Evolutionary conservation across 2,113 vertebrate genomes (phyloP), one percentile per base, ranked within the genome.

Genomic region (Phalacrocorax brasilianus): DNA sequence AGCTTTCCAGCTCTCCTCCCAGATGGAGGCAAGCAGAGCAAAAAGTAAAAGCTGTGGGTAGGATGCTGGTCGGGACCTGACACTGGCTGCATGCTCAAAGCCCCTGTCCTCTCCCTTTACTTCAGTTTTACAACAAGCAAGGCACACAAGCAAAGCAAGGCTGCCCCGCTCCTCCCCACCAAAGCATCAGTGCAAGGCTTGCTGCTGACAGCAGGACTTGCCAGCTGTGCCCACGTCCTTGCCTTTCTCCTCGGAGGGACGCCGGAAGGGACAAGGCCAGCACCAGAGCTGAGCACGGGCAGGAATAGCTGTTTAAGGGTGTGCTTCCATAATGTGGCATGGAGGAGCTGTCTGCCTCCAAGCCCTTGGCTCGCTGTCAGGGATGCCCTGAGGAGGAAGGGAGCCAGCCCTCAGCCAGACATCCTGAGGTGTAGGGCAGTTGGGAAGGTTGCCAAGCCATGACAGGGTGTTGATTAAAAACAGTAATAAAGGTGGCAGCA

Each of bases 401-500:
- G 10, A 82, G 40, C 44, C 66, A 68, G 67, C 52, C 30, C 82
- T 79, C 3, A 0, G 38, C 62, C 74, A 82, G 82, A 53, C 0
- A 0, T 50, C 47, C 75, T 47, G 66, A 78, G 78, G 38, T 12
- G 9, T 1, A n/a, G 82, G 47, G 38, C 61, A 82, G 78, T 42
- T 42, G 13, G 74, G 38, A 85, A 26, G 4, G 18, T 8, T 92
- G 86, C 86, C 72, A 76, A 83, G 32, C 9, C 58, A 5, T 61
- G 83, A 88, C 83, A 92, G 17, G 18, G 33, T 61, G 75, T 68
- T 81, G 82, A 96, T 92, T 92, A 93, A 83, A 91, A 38, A 18
- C 9, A 76, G 23, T 47, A 52, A 85, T 49, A 71, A 90, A 91
- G 26, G 67, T 47, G 30, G 35, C 44, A 92, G 75, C 56, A 50